These are phyloP conservation scores for Zoroaster sp. DNA, from an alignment of 53 echinoderm and acorn worm species.

Conservation along the genomic window DNA sequence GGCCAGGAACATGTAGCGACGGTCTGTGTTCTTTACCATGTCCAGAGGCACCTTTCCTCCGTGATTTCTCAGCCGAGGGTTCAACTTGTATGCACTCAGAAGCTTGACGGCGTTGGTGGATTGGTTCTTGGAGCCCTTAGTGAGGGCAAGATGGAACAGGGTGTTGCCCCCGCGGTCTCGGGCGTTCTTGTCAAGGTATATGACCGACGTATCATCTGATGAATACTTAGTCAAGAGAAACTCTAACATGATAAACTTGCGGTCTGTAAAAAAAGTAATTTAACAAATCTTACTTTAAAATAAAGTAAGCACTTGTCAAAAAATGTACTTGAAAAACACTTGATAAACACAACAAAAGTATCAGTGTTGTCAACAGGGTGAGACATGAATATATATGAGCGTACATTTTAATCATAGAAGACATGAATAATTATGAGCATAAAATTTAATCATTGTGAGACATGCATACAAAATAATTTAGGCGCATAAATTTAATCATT, in stretches of 20 bases:
- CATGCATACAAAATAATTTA: no score
- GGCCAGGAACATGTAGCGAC: slow-evolving; percentile 56
- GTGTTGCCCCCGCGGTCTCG: slow-evolving; percentile 49
- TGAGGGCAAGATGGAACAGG: slow-evolving; percentile 62
- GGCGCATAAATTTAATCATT: no score
- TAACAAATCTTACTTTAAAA: background rate
- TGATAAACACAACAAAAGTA: background rate
- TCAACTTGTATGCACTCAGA: slow-evolving; percentile 46
- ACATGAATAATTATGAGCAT: no score
- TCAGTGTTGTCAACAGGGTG: background rate
- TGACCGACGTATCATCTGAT: background rate
- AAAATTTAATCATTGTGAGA: no score
- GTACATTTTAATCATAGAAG: no score
- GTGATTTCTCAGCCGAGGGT: slow-evolving; percentile 54
- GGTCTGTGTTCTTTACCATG: slow-evolving; percentile 52
- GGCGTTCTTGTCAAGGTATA: slow-evolving; percentile 44
- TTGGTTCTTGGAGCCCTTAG: slow-evolving; percentile 45
- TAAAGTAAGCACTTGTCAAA: no score
- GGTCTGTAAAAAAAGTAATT: slow-evolving; percentile 27
- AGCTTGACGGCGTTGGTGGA: slow-evolving; percentile 58
- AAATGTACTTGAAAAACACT: background rate
- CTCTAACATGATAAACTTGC: slow-evolving; percentile 53
- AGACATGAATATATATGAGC: no score
- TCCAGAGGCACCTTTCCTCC: slow-evolving; percentile 55
- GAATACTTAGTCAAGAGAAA: slow-evolving; percentile 48